Percentiles rank a stretch among this genome's conserved stretches.
phyloP scores from a whole-genome alignment of 1,140 invertebrate species.

The Bradynema listronoti region DNA sequence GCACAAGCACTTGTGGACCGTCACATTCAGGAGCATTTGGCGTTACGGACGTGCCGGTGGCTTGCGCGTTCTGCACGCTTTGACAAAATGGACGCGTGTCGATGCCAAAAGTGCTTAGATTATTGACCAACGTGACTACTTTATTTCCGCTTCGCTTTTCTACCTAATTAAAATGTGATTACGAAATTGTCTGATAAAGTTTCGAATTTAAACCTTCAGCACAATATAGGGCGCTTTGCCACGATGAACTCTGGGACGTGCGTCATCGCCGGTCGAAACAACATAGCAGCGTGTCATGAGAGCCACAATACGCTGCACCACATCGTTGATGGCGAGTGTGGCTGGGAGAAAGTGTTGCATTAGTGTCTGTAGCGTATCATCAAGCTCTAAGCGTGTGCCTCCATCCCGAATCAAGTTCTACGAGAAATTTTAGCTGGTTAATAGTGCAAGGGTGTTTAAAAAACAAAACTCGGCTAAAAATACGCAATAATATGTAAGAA shows the following conservation, averaged over 20 bases:
- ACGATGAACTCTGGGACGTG: constrained; percentile 16
- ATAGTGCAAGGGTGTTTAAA: too few species aligned
- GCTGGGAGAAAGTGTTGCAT: constrained; percentile 24
- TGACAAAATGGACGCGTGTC: constrained; percentile 24
- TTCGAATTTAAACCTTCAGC: constrained; percentile 19
- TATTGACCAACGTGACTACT: constrained; percentile 36
- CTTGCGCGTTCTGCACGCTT: constrained; percentile 24
- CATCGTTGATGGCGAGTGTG: constrained; percentile 20
- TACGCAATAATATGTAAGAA: too few species aligned
- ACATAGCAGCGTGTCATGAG: constrained; percentile 30
- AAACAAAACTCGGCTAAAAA: too few species aligned
- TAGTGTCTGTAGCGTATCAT: constrained; percentile 30
- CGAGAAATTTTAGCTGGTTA: too few species aligned
- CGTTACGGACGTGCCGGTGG: constrained; percentile 36
- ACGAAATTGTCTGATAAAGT: constrained; percentile 7
- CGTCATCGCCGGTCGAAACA: constrained; percentile 17
- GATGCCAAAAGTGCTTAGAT: constrained; percentile 33
- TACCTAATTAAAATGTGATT: constrained; percentile 25
- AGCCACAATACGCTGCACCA: constrained; percentile 26
- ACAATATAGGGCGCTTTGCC: constrained; percentile 20
- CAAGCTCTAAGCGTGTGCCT: constrained; percentile 17
- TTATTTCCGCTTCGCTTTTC: constrained; percentile 42
- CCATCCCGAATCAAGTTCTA: neutral
- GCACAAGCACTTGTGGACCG: constrained; percentile 39
- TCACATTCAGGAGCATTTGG: constrained; percentile 34